Conservation (phyloP, 2,888 invertebrate genomes). For the Ceramica pisi region DNA sequence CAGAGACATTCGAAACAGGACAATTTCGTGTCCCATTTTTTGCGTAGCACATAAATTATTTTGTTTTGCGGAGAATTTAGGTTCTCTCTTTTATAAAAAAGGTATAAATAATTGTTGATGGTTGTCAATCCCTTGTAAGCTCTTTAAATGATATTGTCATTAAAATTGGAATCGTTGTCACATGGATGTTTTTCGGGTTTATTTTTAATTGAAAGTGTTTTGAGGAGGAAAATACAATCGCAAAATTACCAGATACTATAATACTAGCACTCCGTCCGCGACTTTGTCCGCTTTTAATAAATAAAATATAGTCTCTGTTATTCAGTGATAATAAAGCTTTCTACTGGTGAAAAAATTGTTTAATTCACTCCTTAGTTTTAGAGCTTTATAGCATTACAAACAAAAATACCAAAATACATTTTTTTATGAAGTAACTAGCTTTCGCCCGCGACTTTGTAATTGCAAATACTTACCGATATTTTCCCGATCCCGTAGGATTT, state of each 20-base stretch:
- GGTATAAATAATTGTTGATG: not conserved
- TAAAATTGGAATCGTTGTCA: not conserved
- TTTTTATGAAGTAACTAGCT: no score
- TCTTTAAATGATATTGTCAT: not conserved
- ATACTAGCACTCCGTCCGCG: no score
- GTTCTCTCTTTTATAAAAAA: not conserved
- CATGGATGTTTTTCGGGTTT: not conserved
- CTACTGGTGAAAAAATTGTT: no score
- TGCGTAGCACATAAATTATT: not conserved
- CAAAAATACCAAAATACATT: no score
- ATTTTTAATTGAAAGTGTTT: not conserved
- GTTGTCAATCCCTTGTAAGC: conserved; percentile 3
- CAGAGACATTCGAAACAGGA: not conserved
- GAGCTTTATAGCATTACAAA: no score
- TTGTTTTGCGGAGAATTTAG: not conserved
- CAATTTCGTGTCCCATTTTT: not conserved
- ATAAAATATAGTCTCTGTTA: no score
- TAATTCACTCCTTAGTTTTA: no score
- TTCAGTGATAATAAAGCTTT: no score
- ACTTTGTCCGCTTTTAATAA: no score
- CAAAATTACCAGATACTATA: not conserved
- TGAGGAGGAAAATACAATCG: not conserved
- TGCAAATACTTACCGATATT: no score
- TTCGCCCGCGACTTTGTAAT: no score
- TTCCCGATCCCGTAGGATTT: no score